A percentile compares a stretch with the other conserved stretches of the same genome.
Evolutionary conservation across 1,140 invertebrate genomes (phyloP).

Genomic region (Eriocheir sinensis): DNA sequence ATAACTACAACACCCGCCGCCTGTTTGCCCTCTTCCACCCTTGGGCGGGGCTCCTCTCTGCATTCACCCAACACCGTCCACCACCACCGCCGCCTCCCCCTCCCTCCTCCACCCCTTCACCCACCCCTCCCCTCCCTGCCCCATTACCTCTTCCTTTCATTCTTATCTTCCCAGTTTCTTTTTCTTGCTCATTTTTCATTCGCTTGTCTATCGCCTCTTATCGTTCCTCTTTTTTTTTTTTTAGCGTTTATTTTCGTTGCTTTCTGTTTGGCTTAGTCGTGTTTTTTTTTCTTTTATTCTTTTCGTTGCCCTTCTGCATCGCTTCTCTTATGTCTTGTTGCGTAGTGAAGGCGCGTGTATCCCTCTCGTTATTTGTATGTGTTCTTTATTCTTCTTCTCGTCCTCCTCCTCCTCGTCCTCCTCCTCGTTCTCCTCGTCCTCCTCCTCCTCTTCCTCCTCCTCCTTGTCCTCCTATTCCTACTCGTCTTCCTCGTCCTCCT

Average conservation of each 20-base stretch:
- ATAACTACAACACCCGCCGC: no score
- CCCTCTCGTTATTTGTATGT: not conserved
- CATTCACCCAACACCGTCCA: no score
- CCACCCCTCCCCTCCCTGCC: not conserved
- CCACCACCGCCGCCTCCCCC: not conserved
- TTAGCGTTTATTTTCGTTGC: not conserved
- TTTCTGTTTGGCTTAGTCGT: not conserved
- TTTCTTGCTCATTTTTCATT: not conserved
- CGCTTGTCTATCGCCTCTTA: not conserved
- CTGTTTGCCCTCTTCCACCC: no score
- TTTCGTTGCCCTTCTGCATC: no score
- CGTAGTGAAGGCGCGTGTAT: not conserved
- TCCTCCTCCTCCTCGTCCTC: not conserved
- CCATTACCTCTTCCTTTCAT: not conserved
- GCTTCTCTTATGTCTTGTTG: not conserved
- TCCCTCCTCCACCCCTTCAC: not conserved
- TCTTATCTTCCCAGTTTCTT: not conserved
- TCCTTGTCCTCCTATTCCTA: no score
- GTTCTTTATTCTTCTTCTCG: not conserved
- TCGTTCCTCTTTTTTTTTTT: not conserved
- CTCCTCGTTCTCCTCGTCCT: no score
- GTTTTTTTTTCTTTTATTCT: not conserved
- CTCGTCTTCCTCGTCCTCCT: not conserved
- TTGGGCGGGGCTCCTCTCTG: no score
- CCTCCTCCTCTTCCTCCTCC: not conserved